Conservation (phyloP, 2,888 invertebrate genomes). For the Apeira syringaria region DNA sequence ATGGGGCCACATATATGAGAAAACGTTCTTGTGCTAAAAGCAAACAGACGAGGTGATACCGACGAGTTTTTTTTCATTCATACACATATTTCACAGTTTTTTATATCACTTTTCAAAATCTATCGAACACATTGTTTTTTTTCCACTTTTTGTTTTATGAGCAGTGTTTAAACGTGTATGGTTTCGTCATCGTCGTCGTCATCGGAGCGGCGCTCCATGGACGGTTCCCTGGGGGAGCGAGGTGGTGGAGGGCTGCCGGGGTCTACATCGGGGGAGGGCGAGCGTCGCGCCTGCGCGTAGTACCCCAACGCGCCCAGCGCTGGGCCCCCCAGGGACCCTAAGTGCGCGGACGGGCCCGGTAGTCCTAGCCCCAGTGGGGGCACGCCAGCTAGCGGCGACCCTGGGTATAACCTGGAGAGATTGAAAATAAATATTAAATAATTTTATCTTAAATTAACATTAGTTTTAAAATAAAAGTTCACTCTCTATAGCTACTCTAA, state of each 20-base stretch:
- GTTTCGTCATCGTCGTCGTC: conserved; percentile 85
- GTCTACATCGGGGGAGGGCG: conserved; percentile 82
- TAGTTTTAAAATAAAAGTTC: too few species aligned
- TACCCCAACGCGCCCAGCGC: conserved; percentile 83
- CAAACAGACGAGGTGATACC: conserved; percentile 2
- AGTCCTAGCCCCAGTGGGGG: conserved; percentile 84
- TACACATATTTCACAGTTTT: conserved; percentile 4
- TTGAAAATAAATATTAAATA: conserved; percentile 6
- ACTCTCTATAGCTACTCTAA: too few species aligned
- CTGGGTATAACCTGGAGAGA: conserved; percentile 81
- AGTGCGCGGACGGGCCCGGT: conserved; percentile 87
- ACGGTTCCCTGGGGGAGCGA: conserved; percentile 66
- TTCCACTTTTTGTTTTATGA: conserved; percentile 16
- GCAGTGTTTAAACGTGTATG: conserved; percentile 80
- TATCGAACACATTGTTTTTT: background rate
- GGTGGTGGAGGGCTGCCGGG: conserved; percentile 84
- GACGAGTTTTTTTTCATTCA: background rate
- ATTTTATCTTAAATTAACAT: too few species aligned
- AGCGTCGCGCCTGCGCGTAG: conserved; percentile 76
- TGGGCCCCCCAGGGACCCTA: conserved; percentile 87
- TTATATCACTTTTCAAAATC: background rate
- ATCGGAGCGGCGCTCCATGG: conserved; percentile 68
- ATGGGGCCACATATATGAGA: conserved; percentile 8
- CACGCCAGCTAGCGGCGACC: conserved; percentile 83
- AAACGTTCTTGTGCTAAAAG: background rate